phyloP scores from a whole-genome alignment of 2,888 invertebrate genomes.

The Drosophila testacea region DNA sequence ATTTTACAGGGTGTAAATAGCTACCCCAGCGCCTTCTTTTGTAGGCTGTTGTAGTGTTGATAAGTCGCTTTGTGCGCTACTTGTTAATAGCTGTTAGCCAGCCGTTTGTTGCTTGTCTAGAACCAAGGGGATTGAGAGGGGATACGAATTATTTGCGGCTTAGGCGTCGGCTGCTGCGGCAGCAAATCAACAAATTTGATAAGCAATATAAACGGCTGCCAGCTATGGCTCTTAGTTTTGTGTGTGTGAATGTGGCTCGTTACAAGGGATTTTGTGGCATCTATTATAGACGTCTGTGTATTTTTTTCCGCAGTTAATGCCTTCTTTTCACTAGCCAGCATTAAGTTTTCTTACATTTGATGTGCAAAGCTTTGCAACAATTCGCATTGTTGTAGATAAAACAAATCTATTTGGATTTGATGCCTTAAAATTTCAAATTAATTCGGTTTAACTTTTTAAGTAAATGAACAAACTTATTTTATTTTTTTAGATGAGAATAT shows the following conservation, averaged over 20 bases:
- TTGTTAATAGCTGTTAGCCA: conserved; percentile 71
- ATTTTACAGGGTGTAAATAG: conserved; percentile 35
- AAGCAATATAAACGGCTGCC: conserved; percentile 72
- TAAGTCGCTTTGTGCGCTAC: conserved; percentile 74
- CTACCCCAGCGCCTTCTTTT: conserved; percentile 52
- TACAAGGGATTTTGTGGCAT: conserved; percentile 66
- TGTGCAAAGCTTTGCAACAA: conserved; percentile 23
- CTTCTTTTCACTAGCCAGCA: conserved; percentile 28
- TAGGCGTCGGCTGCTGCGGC: conserved; percentile 66
- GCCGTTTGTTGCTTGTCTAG: conserved; percentile 42
- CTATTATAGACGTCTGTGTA: conserved; percentile 35
- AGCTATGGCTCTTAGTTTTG: conserved; percentile 13
- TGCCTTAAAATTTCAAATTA: conserved; percentile 27
- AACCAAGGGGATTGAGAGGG: not conserved
- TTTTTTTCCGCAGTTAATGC: conserved; percentile 29
- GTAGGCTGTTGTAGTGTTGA: conserved; percentile 70
- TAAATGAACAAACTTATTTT: not conserved
- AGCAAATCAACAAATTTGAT: conserved; percentile 80
- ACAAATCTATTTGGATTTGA: conserved; percentile 21
- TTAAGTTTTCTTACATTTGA: conserved; percentile 38
- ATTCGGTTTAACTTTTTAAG: conserved; percentile 18
- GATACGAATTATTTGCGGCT: conserved; percentile 72
- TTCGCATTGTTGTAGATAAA: conserved; percentile 32
- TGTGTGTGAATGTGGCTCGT: conserved; percentile 42
- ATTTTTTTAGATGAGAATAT: not conserved